Evolutionary conservation across 2,113 vertebrate genomes (phyloP), one percentile per base, ranked within the genome.

Genomic region (Strix aluco): DNA sequence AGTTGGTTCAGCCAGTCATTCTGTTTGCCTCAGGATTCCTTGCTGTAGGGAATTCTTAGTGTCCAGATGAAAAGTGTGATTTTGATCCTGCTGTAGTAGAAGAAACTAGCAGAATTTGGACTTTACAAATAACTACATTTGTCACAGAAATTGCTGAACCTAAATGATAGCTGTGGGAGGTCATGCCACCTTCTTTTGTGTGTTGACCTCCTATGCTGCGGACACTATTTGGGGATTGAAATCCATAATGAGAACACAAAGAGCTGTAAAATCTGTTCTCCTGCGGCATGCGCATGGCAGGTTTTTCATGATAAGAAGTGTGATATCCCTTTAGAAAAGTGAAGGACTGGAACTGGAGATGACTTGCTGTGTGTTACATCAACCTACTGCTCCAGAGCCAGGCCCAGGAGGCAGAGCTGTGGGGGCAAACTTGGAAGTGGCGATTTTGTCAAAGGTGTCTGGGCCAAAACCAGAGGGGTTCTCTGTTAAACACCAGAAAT

Each of bases 41-140:
- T 92, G 67, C 94, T 95, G 26, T 65, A 59, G 70, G 90, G 74
- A 94, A 80, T 93, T 95, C 96, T 91, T 86, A 94, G 62, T 84
- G 79, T 92, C 47, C 83, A 70, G 52, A 75, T 91, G 83, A 94
- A 89, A 97, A 96, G 55, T 82, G 79, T 78, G 63, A 38, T 86
- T 96, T 96, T 95, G 75, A 73, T 96, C 46, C 81, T 91, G n/a
- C 62, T 87, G 12, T 82, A 94, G 92, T 63, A 57, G 88, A 66
- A 63, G 80, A 92, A 94, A 59, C 61, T 70, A 82, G 69, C 52
- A 89, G 90, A 96, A 91, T 88, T 88, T 95, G 36, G 66, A n/a
- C 63, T 80, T 22, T 77, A 58, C 27, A 90, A 66, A 95, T 92
- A 25, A 88, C 84, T 92, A 52, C 20, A 42, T 97, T 96, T 88